These are phyloP conservation scores for Chauna torquata DNA, from an alignment of 2,113 vertebrate genomes.

Conservation along the genomic window DNA sequence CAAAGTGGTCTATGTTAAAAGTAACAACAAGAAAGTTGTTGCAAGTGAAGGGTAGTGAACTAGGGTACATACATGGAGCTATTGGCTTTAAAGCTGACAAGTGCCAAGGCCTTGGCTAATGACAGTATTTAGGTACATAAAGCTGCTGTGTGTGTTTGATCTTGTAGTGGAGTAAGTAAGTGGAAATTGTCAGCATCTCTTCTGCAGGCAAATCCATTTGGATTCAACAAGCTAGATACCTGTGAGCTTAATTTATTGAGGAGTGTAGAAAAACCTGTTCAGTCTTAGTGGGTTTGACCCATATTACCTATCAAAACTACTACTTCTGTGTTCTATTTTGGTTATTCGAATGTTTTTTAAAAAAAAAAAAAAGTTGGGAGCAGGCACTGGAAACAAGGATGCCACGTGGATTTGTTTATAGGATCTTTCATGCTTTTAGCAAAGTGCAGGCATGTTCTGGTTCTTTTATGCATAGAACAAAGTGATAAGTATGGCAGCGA, in stretches of 20 bases:
- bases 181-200: neutral
- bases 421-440: neutral
- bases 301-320: neutral
- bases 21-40: neutral
- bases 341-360: neutral
- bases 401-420: neutral
- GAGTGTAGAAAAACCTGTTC: neutral
- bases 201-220: neutral
- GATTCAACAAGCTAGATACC: neutral
- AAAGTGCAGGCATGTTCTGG: neutral
- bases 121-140: fast-evolving
- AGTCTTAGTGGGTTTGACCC: neutral
- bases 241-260: neutral
- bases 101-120: neutral
- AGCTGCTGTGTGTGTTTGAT: neutral
- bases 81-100: neutral
- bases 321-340: neutral
- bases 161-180: neutral
- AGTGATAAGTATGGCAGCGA: neutral
- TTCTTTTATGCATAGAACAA: neutral
- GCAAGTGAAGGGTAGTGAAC: neutral
- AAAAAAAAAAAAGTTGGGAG: neutral
- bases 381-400: neutral
- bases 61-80: neutral
- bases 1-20: neutral